phyloP scores from a whole-genome alignment of 1,140 invertebrate species.

The Heliconius eleuchia region DNA sequence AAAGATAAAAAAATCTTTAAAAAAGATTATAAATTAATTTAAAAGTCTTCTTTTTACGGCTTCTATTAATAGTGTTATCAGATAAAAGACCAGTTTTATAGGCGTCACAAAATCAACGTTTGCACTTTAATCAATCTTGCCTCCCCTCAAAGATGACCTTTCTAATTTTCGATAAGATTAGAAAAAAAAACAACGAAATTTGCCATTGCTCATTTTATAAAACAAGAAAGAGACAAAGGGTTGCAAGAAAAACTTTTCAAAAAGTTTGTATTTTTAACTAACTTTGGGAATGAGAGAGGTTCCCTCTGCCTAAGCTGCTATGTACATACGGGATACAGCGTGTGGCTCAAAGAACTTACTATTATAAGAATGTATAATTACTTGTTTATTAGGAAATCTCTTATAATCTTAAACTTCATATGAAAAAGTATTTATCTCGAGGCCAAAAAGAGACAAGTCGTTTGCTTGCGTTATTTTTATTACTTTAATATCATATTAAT shows the following conservation, averaged over 20 bases:
- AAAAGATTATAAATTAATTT: neutral
- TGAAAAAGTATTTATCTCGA: too few relatives aligned
- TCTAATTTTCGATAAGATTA: neutral
- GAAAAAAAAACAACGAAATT: neutral
- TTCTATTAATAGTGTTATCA: slow-evolving; percentile 7
- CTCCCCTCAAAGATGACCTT: slow-evolving; percentile 6
- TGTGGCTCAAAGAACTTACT: too few relatives aligned
- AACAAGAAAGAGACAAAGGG: neutral
- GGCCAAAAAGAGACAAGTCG: too few relatives aligned
- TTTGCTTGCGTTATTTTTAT: neutral
- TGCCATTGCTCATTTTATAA: neutral
- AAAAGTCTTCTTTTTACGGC: neutral
- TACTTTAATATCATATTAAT: neutral
- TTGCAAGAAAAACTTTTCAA: too few relatives aligned
- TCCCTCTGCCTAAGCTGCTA: too few relatives aligned
- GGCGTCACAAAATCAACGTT: neutral
- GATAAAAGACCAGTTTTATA: neutral
- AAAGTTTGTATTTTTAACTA: too few relatives aligned
- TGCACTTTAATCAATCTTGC: slow-evolving; percentile 1
- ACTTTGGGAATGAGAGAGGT: too few relatives aligned
- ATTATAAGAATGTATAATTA: too few relatives aligned
- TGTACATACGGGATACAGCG: too few relatives aligned
- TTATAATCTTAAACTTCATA: too few relatives aligned
- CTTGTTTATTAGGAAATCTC: too few relatives aligned
- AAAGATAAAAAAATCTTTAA: too few relatives aligned